phyloP scores from a whole-genome alignment of 2,888 invertebrate species.

The Melinopterus prodromus region DNA sequence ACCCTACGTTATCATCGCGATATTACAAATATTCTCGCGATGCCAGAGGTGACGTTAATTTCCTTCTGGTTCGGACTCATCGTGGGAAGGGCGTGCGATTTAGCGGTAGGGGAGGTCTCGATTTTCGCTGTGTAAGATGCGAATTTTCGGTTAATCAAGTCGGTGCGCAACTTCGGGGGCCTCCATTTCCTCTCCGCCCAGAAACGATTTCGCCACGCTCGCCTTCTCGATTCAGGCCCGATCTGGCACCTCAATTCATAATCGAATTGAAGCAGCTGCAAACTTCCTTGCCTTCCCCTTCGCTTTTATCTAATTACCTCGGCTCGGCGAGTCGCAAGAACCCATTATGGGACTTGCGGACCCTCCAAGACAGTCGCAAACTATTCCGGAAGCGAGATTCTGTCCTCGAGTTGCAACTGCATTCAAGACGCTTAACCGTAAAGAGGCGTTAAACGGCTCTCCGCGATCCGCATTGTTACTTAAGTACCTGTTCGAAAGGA shows the following conservation, averaged over 20 bases:
- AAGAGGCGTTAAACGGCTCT: not conserved
- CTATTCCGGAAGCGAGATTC: not conserved
- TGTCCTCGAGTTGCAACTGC: too few species aligned
- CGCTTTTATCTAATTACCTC: not conserved
- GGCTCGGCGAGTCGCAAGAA: not conserved
- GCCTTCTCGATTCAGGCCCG: not conserved
- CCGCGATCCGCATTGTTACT: too few species aligned
- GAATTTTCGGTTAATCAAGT: not conserved
- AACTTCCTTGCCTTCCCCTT: not conserved
- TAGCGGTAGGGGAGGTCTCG: not conserved
- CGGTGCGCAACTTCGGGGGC: not conserved
- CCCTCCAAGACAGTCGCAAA: not conserved
- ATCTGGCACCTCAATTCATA: not conserved
- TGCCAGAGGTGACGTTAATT: not conserved
- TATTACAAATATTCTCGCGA: not conserved
- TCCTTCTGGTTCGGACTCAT: not conserved
- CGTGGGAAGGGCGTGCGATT: not conserved
- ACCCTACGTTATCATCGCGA: not conserved
- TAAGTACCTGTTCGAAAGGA: too few species aligned
- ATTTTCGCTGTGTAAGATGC: conserved; percentile 4
- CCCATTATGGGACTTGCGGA: not conserved
- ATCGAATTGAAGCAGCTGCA: conserved; percentile 4
- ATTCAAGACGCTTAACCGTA: too few species aligned
- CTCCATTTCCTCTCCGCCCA: not conserved
- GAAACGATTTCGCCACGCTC: not conserved